Conservation (phyloP, 2,113 vertebrate species). For the Piprites chloris region DNA sequence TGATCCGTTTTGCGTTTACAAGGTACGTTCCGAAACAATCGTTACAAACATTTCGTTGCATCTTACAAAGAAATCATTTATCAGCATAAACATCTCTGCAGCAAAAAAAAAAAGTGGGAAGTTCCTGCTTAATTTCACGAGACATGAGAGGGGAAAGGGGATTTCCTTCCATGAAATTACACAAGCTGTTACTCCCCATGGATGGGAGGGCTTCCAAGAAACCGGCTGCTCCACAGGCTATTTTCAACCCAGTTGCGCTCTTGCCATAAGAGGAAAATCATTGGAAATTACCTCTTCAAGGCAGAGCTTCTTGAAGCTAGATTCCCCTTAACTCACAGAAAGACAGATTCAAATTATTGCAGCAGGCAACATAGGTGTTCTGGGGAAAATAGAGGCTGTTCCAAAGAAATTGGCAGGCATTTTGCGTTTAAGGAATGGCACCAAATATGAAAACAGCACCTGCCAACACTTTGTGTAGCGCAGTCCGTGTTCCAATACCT, state of each 20-base stretch:
- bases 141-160: not conserved
- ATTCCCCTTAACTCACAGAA: not conserved
- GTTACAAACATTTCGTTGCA: not conserved
- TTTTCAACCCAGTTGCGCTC: not conserved
- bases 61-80: not conserved
- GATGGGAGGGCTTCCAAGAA: not conserved
- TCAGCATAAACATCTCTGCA: not conserved
- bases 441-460: not conserved
- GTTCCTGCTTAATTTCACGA: not conserved
- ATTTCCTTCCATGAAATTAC: not conserved
- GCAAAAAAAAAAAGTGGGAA: not conserved
- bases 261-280: not conserved
- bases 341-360: not conserved
- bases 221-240: not conserved
- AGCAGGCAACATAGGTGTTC: fast-evolving
- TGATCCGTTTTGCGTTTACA: not conserved
- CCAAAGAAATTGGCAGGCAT: not conserved
- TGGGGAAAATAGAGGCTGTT: not conserved
- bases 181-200: not conserved
- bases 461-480: not conserved
- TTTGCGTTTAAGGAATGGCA: not conserved
- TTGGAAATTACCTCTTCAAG: not conserved
- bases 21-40: not conserved
- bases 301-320: not conserved
- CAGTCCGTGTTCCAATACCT: not conserved